Conservation (phyloP, 2,888 invertebrate genomes). For the Therioaphis trifolii region DNA sequence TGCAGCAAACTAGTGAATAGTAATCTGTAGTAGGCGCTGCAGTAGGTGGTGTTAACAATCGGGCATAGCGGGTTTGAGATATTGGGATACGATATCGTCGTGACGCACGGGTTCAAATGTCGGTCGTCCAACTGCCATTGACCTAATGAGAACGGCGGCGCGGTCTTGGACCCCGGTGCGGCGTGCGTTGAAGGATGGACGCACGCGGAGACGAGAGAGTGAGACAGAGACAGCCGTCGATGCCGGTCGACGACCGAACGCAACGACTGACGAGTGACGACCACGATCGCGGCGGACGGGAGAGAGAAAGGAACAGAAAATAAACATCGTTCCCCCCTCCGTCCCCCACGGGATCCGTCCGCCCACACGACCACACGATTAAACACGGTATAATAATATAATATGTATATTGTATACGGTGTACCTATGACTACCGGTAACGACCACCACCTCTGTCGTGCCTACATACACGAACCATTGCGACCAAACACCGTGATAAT, state of each 20-base stretch:
- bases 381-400: too few species aligned
- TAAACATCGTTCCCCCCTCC: not conserved
- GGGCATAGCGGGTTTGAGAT: too few species aligned
- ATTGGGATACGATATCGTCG: too few species aligned
- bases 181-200: not conserved
- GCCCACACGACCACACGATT: too few species aligned
- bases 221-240: not conserved
- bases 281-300: not conserved
- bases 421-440: too few species aligned
- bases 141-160: not conserved
- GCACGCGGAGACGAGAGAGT: not conserved
- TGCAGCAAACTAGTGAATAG: too few species aligned
- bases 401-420: too few species aligned
- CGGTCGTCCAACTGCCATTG: conserved; percentile 47
- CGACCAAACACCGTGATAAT: too few species aligned
- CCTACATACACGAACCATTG: too few species aligned
- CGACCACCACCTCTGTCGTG: too few species aligned
- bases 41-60: too few species aligned
- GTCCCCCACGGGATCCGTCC: not conserved
- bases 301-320: not conserved
- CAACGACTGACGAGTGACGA: not conserved
- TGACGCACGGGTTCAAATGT: conserved; percentile 33
- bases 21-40: too few species aligned
- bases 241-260: not conserved
- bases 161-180: conserved; percentile 28